A percentile compares a stretch with the other conserved stretches of the same genome.
phyloP scores from a whole-genome alignment of 2,113 vertebrate species.

The Cinclus cinclus region DNA sequence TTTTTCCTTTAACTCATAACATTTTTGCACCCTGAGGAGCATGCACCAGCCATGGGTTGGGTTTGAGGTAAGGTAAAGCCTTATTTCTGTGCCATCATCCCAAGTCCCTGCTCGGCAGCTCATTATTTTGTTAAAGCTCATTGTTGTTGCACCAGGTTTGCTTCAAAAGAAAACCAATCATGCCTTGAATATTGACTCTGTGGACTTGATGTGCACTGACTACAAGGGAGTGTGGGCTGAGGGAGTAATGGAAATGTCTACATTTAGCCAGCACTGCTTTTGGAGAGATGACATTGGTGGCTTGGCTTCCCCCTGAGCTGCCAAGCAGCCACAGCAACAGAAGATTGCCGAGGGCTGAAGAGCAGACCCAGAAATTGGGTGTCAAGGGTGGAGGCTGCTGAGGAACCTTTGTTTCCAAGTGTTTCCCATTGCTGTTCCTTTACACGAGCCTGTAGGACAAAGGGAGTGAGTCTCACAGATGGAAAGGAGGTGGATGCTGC shows the following conservation, averaged over 20 bases:
- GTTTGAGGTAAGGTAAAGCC: not conserved
- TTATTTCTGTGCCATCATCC: not conserved
- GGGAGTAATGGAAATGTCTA: not conserved
- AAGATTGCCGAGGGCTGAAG: not conserved
- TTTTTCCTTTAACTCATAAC: accelerated
- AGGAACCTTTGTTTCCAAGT: not conserved
- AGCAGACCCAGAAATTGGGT: not conserved
- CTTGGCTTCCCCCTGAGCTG: not conserved
- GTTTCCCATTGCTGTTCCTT: not conserved
- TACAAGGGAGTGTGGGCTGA: not conserved
- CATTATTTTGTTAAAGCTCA: not conserved
- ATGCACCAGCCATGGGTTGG: not conserved
- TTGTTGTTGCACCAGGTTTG: not conserved
- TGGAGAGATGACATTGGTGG: not conserved
- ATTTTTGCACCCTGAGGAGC: not conserved
- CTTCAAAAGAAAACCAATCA: not conserved
- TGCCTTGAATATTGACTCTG: not conserved
- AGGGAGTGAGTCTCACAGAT: not conserved
- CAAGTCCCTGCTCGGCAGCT: not conserved
- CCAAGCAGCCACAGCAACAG: not conserved
- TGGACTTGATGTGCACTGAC: not conserved
- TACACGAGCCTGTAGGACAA: not conserved
- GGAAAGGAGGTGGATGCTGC: not conserved
- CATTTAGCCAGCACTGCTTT: not conserved
- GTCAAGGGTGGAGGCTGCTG: not conserved